Conservation (phyloP, 2,888 invertebrate genomes). For the Drosophila silvestris region DNA sequence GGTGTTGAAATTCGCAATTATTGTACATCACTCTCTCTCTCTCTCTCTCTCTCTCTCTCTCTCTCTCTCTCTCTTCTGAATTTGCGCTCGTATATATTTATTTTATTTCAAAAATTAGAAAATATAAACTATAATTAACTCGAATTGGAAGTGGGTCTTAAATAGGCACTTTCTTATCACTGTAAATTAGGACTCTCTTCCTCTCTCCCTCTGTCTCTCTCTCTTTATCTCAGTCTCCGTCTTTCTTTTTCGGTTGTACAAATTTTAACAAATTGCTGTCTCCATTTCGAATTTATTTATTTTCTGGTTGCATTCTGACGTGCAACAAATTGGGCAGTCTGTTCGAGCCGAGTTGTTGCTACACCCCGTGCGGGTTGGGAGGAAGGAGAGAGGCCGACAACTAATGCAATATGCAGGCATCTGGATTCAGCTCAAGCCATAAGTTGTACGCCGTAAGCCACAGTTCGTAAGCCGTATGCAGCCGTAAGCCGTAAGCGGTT, state of each 20-base stretch:
- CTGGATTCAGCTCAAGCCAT: slow-evolving; percentile 45
- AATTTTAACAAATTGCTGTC: slow-evolving; percentile 62
- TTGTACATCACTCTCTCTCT: background rate
- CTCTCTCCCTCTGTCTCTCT: background rate
- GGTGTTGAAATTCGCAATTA: background rate
- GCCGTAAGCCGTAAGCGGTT: background rate
- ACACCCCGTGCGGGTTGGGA: background rate
- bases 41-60: background rate
- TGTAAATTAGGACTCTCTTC: background rate
- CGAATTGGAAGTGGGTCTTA: background rate
- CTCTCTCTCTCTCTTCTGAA: background rate
- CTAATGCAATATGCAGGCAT: slow-evolving; percentile 53
- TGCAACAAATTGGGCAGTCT: slow-evolving; percentile 39
- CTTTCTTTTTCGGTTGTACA: slow-evolving; percentile 1
- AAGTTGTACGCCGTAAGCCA: slow-evolving; percentile 1
- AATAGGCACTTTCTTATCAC: background rate
- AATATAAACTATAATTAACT: background rate
- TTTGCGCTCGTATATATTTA: background rate
- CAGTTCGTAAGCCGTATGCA: background rate
- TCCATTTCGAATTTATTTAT: slow-evolving; percentile 48
- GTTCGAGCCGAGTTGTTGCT: background rate
- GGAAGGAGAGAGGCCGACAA: background rate
- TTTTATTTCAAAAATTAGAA: background rate
- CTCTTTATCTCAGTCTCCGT: background rate
- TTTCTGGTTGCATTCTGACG: slow-evolving; percentile 21